phyloP scores from a whole-genome alignment of 2,797 vertebrate genomes.

The Bradypus variegatus region DNA sequence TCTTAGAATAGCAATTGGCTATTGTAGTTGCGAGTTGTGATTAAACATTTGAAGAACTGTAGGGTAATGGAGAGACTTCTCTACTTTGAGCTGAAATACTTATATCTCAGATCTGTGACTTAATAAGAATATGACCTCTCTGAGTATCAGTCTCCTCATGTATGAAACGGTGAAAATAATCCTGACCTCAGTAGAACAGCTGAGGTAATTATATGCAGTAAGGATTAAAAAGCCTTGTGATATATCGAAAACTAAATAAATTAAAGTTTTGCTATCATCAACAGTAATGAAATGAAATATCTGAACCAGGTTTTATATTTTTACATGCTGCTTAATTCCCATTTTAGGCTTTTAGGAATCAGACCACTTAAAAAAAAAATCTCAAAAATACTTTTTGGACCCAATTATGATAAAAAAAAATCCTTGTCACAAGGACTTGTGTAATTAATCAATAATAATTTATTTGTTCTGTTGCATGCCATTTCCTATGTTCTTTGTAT shows the following conservation, averaged over 20 bases:
- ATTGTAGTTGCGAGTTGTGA: background rate
- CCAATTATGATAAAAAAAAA: background rate
- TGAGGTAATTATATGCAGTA: background rate
- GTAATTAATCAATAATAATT: background rate
- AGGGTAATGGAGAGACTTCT: background rate
- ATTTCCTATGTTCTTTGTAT: background rate
- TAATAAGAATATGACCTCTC: background rate
- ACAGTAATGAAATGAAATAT: background rate
- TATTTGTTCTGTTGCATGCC: background rate
- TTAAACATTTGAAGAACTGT: background rate
- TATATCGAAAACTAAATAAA: background rate
- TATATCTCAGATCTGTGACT: background rate
- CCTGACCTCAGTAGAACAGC: background rate
- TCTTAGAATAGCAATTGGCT: background rate
- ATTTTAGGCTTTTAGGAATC: background rate
- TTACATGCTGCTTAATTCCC: background rate
- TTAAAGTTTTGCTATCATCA: background rate
- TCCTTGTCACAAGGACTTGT: background rate
- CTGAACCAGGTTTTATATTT: slow-evolving; percentile 6
- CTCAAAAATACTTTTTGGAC: background rate
- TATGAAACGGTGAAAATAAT: background rate
- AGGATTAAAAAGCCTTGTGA: background rate
- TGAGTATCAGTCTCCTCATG: background rate
- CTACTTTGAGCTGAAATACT: background rate
- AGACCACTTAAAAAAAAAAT: background rate